These are phyloP conservation scores for Dimorphilus gyrociliatus DNA, from an alignment of 2,888 invertebrate species.

Conservation along the genomic window DNA sequence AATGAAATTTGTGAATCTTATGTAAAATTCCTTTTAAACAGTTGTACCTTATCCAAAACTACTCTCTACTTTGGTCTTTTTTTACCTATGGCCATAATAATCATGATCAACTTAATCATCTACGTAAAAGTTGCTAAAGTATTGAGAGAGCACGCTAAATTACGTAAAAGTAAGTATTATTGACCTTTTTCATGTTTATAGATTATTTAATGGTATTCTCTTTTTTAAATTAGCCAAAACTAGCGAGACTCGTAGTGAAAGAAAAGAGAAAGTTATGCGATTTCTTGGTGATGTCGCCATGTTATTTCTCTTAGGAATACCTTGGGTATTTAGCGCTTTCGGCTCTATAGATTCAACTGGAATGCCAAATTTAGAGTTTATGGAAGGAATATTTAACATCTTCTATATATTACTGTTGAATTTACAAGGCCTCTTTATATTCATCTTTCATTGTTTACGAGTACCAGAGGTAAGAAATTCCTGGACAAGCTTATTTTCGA, in stretches of 20 bases:
- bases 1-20: too few species aligned
- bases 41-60: background rate
- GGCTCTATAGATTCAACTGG: constrained; percentile 6
- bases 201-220: too few species aligned
- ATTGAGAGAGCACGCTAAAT: background rate
- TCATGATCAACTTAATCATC: constrained; percentile 7
- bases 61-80: constrained; percentile 3
- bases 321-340: constrained; percentile 9
- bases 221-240: too few species aligned
- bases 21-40: too few species aligned
- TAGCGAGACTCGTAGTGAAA: too few species aligned
- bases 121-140: constrained; percentile 5
- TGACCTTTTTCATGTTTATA: too few species aligned
- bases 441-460: constrained; percentile 8
- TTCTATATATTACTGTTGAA: constrained; percentile 7
- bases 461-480: constrained; percentile 2
- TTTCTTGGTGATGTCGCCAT: constrained; percentile 8
- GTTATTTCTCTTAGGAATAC: constrained; percentile 8
- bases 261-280: too few species aligned
- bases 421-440: constrained; percentile 9
- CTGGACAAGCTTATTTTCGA: too few species aligned
- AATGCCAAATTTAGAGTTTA: background rate
- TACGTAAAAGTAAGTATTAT: background rate
- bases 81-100: constrained; percentile 7
- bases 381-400: background rate